Base-by-base conservation (phyloP, 2,888 invertebrate genomes). In the Ophion obscuratus region DNA sequence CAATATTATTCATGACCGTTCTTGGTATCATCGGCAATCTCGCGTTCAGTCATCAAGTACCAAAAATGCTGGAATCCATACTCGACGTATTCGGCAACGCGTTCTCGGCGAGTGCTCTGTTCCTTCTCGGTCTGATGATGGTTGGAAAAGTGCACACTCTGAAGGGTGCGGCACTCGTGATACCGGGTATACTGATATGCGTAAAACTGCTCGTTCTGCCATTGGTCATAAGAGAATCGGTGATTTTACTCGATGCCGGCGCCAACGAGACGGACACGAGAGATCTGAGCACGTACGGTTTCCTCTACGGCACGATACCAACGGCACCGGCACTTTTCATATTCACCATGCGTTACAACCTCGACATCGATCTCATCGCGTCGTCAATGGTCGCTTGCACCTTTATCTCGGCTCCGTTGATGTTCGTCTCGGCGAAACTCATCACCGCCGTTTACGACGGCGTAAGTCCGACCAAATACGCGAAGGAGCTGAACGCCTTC, bases 311-410 rank as follows among this genome's bases (percentile, higher is more conserved):
- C 79, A 99, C 99, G 0, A 97, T 99, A 94, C 99, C 99, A 0
- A 97, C 98, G 1, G 99, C 99, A 0, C 99, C 99, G 0, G 98
- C 98, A n/a, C 98, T 98, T 0, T 99, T 99, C 93, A 98, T 99
- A 3, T 98, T 98, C 94, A 98, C 99, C 0, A 96, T 97, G 64
- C 96, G 98, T 88, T 99, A 98, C 93, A 96, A 97, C 88, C 94
- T 98, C 77, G 98, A 98, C 93, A 96, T 97, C 82, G 98, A 98
- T 94, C 95, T 98, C 97, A 97, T 99, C 94, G 98, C 99, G 0
- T 98, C 97, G 78, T 97, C 98, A 44, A 98, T 99, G 98, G 99
- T 99, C 5, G 97, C 98, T 1, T 98, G 98, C 90, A 99, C 99
- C 0, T 98, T 99, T 92, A 95, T 99, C 31, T 98, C 99, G 17